These are phyloP conservation scores for Scyliorhinus canicula DNA, from an alignment of 2,797 vertebrate genomes.

Conservation along the genomic window DNA sequence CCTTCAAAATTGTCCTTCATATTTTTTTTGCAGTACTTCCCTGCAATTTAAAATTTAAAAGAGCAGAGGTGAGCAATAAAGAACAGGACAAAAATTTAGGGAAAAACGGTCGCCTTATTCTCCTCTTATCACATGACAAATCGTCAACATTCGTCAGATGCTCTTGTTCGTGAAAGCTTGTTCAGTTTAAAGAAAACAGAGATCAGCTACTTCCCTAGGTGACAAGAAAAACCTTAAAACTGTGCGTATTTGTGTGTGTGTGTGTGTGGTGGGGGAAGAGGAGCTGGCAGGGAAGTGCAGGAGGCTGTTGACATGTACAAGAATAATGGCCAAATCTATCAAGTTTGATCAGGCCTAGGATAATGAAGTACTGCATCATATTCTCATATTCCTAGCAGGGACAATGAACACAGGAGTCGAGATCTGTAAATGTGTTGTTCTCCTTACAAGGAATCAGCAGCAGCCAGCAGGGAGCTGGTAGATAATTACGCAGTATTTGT, in stretches of 20 bases:
- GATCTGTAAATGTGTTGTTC: slow-evolving; percentile 67
- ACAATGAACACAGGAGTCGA: slow-evolving; percentile 73
- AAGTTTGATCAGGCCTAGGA: slow-evolving; percentile 83
- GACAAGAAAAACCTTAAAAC: slow-evolving; percentile 64
- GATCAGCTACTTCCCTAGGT: slow-evolving; percentile 68
- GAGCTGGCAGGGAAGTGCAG: slow-evolving; percentile 42
- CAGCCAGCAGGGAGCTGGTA: slow-evolving; percentile 79
- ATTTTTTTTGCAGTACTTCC: slow-evolving; percentile 57
- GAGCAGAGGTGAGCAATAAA: slow-evolving; percentile 53
- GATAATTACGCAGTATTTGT: slow-evolving; percentile 97
- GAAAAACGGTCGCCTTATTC: slow-evolving; percentile 65
- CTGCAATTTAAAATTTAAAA: slow-evolving; percentile 71
- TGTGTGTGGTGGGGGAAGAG: background rate
- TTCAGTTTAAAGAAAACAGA: slow-evolving; percentile 54
- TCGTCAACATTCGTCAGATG: slow-evolving; percentile 51
- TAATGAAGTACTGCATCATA: slow-evolving; percentile 82
- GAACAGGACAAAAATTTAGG: slow-evolving; percentile 63
- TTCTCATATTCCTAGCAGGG: slow-evolving; percentile 77
- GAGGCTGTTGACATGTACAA: slow-evolving; percentile 68
- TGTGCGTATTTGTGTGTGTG: background rate
- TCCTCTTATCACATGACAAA: slow-evolving; percentile 61
- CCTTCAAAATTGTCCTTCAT: slow-evolving; percentile 69
- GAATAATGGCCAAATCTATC: slow-evolving; percentile 86
- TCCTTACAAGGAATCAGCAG: slow-evolving; percentile 81
- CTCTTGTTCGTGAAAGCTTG: slow-evolving; percentile 59